These are phyloP conservation scores for Myanophis thanlyinensis DNA, from an alignment of 2,113 vertebrate genomes.

Conservation along the genomic window DNA sequence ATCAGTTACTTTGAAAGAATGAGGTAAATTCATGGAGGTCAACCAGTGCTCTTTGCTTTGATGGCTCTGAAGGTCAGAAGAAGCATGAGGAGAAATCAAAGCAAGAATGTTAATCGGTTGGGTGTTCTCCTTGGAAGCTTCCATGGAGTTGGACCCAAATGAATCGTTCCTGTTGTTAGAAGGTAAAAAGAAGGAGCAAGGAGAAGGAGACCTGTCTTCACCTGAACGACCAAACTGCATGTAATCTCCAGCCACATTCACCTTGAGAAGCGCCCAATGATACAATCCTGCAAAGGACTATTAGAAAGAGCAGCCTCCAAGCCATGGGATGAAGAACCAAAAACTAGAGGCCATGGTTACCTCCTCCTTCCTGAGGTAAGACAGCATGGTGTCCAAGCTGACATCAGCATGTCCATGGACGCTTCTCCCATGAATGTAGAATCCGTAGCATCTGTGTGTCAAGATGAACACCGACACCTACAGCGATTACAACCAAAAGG, in stretches of 20 bases:
- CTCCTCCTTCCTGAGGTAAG: constrained; percentile 52
- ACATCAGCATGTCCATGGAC: constrained; percentile 56
- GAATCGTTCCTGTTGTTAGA: neutral
- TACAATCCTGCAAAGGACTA: neutral
- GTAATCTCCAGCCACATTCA: neutral
- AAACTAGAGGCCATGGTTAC: neutral
- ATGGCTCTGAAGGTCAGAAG: neutral
- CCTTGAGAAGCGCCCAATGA: neutral
- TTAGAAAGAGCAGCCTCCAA: neutral
- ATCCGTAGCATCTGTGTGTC: constrained; percentile 50
- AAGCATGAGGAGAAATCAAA: neutral
- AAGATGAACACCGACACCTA: constrained; percentile 56
- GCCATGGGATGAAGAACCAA: neutral
- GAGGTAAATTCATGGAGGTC: neutral
- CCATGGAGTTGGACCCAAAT: neutral
- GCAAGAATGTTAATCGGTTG: neutral
- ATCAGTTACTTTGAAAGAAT: neutral
- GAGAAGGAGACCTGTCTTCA: neutral
- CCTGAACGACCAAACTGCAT: neutral
- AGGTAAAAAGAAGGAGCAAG: neutral
- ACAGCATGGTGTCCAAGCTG: constrained; percentile 45
- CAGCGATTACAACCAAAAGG: neutral
- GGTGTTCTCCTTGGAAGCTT: neutral
- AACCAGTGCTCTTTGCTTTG: neutral
- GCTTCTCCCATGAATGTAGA: constrained; percentile 53